Base-by-base conservation (phyloP, 1,140 invertebrate genomes). In the Acyrthosiphon pisum region DNA sequence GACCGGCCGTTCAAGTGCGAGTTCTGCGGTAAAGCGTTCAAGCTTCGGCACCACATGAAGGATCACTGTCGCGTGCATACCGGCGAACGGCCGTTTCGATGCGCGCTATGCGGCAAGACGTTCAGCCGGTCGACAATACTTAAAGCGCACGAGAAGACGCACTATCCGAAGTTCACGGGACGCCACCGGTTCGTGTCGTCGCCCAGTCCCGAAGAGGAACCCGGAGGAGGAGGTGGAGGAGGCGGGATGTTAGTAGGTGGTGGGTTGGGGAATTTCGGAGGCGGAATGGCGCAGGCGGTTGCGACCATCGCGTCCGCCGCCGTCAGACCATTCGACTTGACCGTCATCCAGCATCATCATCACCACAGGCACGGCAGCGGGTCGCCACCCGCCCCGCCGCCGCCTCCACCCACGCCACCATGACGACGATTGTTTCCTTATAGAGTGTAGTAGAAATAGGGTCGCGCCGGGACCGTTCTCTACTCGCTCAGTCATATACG, bases 21-120 rank as follows among this genome's bases (percentile, higher is more conserved):
- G 95, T 98, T 98, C 96, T 98, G 98, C 95, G 98, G 97, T 93
- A 98, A 98, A 95, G 97, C 97, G 94, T 98, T 98, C 96, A 98
- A 98, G 95, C 95, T 98, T 94, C 96, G 98, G 87, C 98, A 98
- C 95, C 98, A 98, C 95, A 98, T 98, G 98, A 98, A 98, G 95
- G 98, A 98, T 95, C 98, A 98, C 95, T 98, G 97, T 95, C 97
- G 98, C 94, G 98, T 98, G 91, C 98, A 98, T 95, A 98, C 98
- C 94, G 98, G 98, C 91, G 98, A 98, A 95, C 96, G 98, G 93
- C 98, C 98, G 8, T 99, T 98, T 96, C 96, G 97, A 94, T 99
- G 98, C 95, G 96, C 96, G 89, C 96, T 98, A 93, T 98, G 98
- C 95, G 98, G 97, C 90, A 98, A 98, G 95, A 98, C 97, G 81